A percentile compares a stretch with the other conserved stretches of the same genome.
These are phyloP conservation scores for Dissostichus mawsoni DNA, from an alignment of 2,113 vertebrate species.

Conservation along the genomic window DNA sequence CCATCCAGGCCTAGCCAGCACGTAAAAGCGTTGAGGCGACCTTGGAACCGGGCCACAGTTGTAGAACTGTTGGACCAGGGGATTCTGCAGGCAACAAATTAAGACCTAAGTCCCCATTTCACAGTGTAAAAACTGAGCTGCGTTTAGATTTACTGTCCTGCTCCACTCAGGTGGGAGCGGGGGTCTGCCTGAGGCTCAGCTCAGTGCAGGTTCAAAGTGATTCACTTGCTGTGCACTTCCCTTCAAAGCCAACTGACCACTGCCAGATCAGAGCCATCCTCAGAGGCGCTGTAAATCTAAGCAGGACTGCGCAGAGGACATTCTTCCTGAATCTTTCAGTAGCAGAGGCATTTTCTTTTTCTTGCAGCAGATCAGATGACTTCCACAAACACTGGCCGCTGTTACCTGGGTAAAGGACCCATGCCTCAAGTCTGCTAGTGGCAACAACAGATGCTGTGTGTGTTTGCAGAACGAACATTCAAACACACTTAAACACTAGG, in stretches of 20 bases:
- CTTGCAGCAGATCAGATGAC: slow-evolving; percentile 57
- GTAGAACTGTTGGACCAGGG: slow-evolving; percentile 50
- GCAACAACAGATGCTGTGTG: slow-evolving; percentile 37
- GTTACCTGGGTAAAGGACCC: slow-evolving; percentile 58
- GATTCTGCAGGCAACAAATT: slow-evolving; percentile 68
- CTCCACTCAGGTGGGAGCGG: slow-evolving; percentile 72
- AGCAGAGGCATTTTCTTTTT: slow-evolving; percentile 67
- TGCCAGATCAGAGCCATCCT: slow-evolving; percentile 81
- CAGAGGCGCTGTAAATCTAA: slow-evolving; percentile 82
- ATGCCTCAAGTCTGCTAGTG: slow-evolving; percentile 19
- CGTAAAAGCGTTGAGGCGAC: slow-evolving; percentile 62
- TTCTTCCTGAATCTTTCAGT: slow-evolving; percentile 70
- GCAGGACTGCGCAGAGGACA: slow-evolving; percentile 75
- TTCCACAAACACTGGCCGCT: slow-evolving; percentile 55
- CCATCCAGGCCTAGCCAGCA: slow-evolving; percentile 50
- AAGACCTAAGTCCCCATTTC: slow-evolving; percentile 69
- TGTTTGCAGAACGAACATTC: slow-evolving; percentile 29
- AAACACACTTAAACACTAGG: not conserved
- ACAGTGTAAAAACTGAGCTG: slow-evolving; percentile 59
- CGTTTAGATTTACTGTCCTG: slow-evolving; percentile 82
- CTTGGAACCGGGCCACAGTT: slow-evolving; percentile 69
- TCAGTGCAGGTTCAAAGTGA: slow-evolving; percentile 82
- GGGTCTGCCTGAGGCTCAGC: slow-evolving; percentile 68
- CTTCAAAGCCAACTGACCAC: slow-evolving; percentile 81
- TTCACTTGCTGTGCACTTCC: slow-evolving; percentile 70